phyloP scores from a whole-genome alignment of 1,140 invertebrate genomes.

The Drosophila arizonae region DNA sequence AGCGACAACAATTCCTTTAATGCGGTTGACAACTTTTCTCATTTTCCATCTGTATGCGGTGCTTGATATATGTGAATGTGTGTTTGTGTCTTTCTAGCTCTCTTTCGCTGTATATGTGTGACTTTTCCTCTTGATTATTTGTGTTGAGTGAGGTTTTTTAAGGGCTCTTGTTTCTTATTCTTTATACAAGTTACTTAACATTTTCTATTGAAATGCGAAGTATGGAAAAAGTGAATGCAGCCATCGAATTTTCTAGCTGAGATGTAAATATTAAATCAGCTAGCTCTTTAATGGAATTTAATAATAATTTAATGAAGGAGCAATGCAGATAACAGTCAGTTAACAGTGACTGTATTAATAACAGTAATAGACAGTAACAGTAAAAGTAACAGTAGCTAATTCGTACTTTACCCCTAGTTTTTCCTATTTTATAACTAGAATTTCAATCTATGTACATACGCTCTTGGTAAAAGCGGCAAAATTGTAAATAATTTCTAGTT shows the following conservation, averaged over 20 bases:
- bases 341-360: too few relatives aligned
- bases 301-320: background rate
- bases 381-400: too few relatives aligned
- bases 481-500: too few relatives aligned
- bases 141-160: constrained; percentile 5
- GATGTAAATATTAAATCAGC: too few relatives aligned
- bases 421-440: too few relatives aligned
- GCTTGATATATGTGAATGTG: background rate
- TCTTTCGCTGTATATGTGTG: background rate
- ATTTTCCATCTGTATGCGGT: constrained; percentile 28
- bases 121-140: constrained; percentile 13
- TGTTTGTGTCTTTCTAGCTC: background rate
- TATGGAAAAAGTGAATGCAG: background rate
- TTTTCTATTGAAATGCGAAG: constrained; percentile 2
- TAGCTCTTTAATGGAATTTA: too few relatives aligned
- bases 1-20: constrained; percentile 23
- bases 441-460: too few relatives aligned
- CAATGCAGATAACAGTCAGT: too few relatives aligned
- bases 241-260: background rate
- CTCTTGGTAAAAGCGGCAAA: too few relatives aligned
- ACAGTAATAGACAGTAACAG: background rate
- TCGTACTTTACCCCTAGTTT: too few relatives aligned
- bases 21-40: constrained; percentile 48
- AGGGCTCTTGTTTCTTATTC: constrained; percentile 7
- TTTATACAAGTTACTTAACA: constrained; percentile 17